phyloP scores from a whole-genome alignment of 2,888 invertebrate species.

The Phoronis australis region DNA sequence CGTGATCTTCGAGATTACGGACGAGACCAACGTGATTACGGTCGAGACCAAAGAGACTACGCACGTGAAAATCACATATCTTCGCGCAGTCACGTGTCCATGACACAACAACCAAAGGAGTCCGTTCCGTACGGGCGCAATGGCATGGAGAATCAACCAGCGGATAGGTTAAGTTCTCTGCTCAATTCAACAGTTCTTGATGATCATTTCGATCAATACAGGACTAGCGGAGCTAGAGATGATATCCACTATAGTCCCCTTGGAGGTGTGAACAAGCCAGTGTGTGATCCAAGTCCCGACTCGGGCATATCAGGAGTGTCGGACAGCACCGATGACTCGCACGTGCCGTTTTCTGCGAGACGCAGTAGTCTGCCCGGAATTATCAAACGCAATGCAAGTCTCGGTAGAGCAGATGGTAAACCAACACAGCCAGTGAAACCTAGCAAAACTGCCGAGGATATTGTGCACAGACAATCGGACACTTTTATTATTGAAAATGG shows the following conservation, averaged over 20 bases:
- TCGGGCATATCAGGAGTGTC: slow-evolving; percentile 41
- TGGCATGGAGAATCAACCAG: not conserved
- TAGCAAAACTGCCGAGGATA: slow-evolving; percentile 14
- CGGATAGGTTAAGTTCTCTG: slow-evolving; percentile 21
- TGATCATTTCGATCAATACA: slow-evolving; percentile 52
- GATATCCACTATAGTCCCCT: too few species aligned
- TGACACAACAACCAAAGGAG: too few species aligned
- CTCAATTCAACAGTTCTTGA: slow-evolving; percentile 47
- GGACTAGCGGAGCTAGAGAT: slow-evolving; percentile 34
- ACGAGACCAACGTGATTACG: not conserved
- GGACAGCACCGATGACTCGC: slow-evolving; percentile 27
- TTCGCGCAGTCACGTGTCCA: not conserved
- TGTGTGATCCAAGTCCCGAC: slow-evolving; percentile 25
- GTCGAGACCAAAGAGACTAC: not conserved
- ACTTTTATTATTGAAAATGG: slow-evolving; percentile 51
- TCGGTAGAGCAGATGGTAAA: not conserved
- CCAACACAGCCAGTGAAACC: slow-evolving; percentile 16
- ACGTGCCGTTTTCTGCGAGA: slow-evolving; percentile 32
- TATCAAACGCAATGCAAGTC: too few species aligned
- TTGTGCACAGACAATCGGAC: slow-evolving; percentile 29
- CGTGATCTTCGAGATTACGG: not conserved
- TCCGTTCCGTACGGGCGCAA: too few species aligned
- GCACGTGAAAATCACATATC: not conserved
- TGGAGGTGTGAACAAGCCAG: slow-evolving; percentile 29
- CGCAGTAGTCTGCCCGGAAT: slow-evolving; percentile 47